Percentiles rank a stretch among this genome's conserved stretches.
Evolutionary conservation across 1,140 invertebrate species (phyloP).

Genomic region (silkworm (Bombyx mori)): DNA sequence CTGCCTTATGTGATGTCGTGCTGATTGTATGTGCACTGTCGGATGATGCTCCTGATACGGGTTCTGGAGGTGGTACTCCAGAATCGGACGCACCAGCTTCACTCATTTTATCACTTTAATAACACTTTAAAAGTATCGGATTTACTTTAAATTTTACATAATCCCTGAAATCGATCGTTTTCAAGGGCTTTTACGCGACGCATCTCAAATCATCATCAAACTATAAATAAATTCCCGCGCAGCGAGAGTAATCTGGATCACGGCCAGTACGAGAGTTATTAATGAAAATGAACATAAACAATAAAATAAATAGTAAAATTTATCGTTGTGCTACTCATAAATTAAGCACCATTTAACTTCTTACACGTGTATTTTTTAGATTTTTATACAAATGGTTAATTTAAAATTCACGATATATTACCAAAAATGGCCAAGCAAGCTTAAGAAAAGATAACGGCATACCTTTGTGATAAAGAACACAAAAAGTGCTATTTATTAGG

Average conservation of each 20-base stretch:
- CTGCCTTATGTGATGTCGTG: slow-evolving; percentile 32
- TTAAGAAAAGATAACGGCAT: slow-evolving; percentile 50
- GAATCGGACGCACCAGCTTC: slow-evolving; percentile 33
- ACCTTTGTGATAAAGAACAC: slow-evolving; percentile 62
- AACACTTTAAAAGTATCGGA: slow-evolving; percentile 26
- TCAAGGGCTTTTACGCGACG: slow-evolving; percentile 20
- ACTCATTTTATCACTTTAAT: slow-evolving; percentile 53
- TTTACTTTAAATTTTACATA: slow-evolving; percentile 16
- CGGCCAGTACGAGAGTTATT: slow-evolving; percentile 41
- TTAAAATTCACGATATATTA: neutral
- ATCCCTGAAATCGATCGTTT: slow-evolving; percentile 21
- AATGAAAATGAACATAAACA: slow-evolving; percentile 40
- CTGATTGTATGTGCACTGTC: slow-evolving; percentile 41
- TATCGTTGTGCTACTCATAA: slow-evolving; percentile 5
- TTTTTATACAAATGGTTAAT: neutral
- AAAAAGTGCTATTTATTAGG: slow-evolving; percentile 50
- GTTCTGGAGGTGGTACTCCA: slow-evolving; percentile 24
- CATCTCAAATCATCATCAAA: slow-evolving; percentile 53
- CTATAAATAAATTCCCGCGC: slow-evolving; percentile 64
- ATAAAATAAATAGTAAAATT: slow-evolving; percentile 10
- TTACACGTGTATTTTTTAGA: slow-evolving; percentile 8
- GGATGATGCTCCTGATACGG: slow-evolving; percentile 39
- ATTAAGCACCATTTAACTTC: slow-evolving; percentile 5
- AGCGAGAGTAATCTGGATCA: slow-evolving; percentile 65
- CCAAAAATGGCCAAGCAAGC: neutral